A percentile compares a stretch with the other conserved stretches of the same genome.
Evolutionary conservation across 2,888 invertebrate genomes (phyloP).

Genomic region (Nomada ferruginata): DNA sequence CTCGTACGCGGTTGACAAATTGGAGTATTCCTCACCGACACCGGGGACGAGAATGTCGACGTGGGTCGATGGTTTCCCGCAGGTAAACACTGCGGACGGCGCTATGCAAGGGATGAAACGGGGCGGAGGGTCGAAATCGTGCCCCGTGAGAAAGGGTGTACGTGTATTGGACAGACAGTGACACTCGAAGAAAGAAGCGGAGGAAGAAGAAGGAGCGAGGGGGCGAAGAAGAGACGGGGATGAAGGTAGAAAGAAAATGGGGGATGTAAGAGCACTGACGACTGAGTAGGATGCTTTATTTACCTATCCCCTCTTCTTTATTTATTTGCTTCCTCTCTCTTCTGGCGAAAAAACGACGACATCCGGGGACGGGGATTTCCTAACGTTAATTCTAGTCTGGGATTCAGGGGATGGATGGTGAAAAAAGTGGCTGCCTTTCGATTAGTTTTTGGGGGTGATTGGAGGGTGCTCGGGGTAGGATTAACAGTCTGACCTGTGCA

Average conservation of each 20-base stretch:
- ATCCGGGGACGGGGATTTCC: constrained; percentile 22
- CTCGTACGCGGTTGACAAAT: constrained; percentile 75
- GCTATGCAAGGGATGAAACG: constrained; percentile 49
- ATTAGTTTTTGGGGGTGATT: constrained; percentile 9
- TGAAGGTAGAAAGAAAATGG: constrained; percentile 6
- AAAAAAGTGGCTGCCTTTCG: constrained; percentile 7
- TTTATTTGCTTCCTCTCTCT: constrained; percentile 10
- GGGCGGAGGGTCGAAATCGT: constrained; percentile 44
- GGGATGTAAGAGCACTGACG: constrained; percentile 24
- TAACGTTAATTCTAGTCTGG: constrained; percentile 42
- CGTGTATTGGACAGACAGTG: not conserved
- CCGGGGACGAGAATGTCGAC: constrained; percentile 60
- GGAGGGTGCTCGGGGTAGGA: not conserved
- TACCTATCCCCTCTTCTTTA: constrained; percentile 36
- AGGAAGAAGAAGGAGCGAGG: not conserved
- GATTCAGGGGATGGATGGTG: constrained; percentile 15
- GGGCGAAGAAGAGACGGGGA: not conserved
- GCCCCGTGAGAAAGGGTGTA: constrained; percentile 7
- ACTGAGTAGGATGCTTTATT: constrained; percentile 44
- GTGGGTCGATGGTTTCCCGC: constrained; percentile 69
- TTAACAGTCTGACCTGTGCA: not conserved
- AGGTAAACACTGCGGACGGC: constrained; percentile 65
- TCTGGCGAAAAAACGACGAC: constrained; percentile 25
- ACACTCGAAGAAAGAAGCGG: constrained; percentile 8
- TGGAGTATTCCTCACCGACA: constrained; percentile 71